Base-by-base conservation (phyloP, 2,888 invertebrate species). In the Agelastica alni region DNA sequence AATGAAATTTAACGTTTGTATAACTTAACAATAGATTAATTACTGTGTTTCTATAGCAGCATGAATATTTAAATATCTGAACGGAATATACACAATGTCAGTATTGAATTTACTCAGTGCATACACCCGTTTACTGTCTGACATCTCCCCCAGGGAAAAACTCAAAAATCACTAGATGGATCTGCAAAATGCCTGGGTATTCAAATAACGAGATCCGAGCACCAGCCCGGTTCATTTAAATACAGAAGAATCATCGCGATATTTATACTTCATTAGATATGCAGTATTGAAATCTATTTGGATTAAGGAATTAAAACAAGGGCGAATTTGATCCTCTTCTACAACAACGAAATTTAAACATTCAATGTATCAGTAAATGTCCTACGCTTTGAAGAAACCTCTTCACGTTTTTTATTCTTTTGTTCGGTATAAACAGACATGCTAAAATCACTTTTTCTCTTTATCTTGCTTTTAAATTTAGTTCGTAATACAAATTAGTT, bases 21-120 rank as follows among this genome's bases (percentile, higher is more conserved):
- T 75, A 75, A 75, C 72, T 71, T 71, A 72, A 77, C 77, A 77
- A 77, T 76, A 70, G 76, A 76, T 77, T 77, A 77, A 77, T 77
- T 77, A 77, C 76, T 74, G 71, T 67, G 74, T 70, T 75, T 76
- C 75, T 74, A 77, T 77, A 73, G 75, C 69, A 58, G 60, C 64
- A 72, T 76, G 74, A 76, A 77, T 76, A 75, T 75, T 77, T 77
- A 75, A 77, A 68, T 70, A 67, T 66, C 63, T 67, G 66, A 70
- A 69, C 69, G 64, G 68, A 72, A 74, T 75, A 72, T 72, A 73
- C 71, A 75, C 74, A 73, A 74, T 70, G 72, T 69, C 69, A 72
- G 71, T 73, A 73, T 73, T 74, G 72, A 73, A 74, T 74, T 74
- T 71, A 70, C 66, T 64, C 64, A 66, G 63, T 65, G 65, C 68